Evolutionary conservation across 2,888 invertebrate genomes (phyloP), one percentile per base, ranked within the genome.

Genomic region (Empis stercorea): DNA sequence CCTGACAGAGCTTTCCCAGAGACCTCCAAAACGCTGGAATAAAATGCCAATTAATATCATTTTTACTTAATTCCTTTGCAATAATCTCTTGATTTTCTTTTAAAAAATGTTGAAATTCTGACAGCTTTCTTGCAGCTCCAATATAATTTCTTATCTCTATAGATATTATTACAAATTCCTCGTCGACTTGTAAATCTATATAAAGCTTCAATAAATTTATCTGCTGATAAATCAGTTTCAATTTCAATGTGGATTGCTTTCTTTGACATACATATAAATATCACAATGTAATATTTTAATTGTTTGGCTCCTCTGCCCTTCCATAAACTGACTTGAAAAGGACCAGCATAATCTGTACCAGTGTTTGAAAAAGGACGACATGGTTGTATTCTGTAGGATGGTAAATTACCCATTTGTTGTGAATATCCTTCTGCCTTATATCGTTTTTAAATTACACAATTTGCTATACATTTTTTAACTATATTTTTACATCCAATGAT

Each of bases 1-100:
- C 42, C 57, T 57, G 3, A 61, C 56, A 7, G 52, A 55, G 3
- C 56, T 53, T 46, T 62, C 61, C 57, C 58, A 60, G 6, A 59
- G 34, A 4, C 60, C 60, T 5, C 61, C 59, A 44, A 56, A 57
- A 46, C 61, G 59, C 56, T 5, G 59, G 58, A 13, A 32, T 36
- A 9, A 36, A 36, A 36, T 36, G 36, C n/a, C 3, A 36, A 4
- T 2, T 36, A 9, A 36, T 14, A 9, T 14, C 36, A 11, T 14
- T n/a, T 9, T 36, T 36, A 7, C 3, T 7, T n/a, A 36, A 30
- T 52, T 38, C 60, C 62, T 23, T 57, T 48, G 60, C 59, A 61
- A 1, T 46, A 32, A 13, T 4, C 4, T 13, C 56, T 55, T 7
- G 15, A 37, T 44, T 11, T 3, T 20, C 7, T 10, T 4, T 14